phyloP scores from a whole-genome alignment of 2,888 invertebrate species.

The Pilophorus perplexus region DNA sequence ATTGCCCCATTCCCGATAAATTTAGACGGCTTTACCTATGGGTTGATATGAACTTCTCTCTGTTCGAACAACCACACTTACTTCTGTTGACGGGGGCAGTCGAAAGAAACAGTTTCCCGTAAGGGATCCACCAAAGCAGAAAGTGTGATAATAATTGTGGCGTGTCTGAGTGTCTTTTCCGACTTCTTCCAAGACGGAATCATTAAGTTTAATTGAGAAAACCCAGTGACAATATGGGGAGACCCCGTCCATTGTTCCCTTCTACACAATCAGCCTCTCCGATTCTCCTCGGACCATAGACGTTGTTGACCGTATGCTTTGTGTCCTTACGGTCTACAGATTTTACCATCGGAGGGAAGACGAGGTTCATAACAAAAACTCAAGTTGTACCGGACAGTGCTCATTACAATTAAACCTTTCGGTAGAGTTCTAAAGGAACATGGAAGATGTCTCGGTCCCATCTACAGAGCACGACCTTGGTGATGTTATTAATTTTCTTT shows the following conservation, averaged over 20 bases:
- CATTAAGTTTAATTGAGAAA: conserved; percentile 28
- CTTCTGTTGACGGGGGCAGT: no score
- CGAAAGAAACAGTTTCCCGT: background rate
- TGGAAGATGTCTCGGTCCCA: no score
- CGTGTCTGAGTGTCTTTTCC: conserved; percentile 20
- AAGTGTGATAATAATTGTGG: conserved; percentile 27
- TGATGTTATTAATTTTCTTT: conserved; percentile 6
- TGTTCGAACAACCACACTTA: no score
- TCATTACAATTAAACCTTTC: conserved; percentile 28
- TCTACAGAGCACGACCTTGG: background rate
- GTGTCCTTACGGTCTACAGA: no score
- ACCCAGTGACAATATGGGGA: conserved; percentile 26
- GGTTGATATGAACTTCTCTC: no score
- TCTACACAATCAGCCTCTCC: conserved; percentile 24
- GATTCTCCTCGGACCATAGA: no score
- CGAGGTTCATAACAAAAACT: conserved; percentile 18
- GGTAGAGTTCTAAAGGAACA: conserved; percentile 13
- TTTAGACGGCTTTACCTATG: no score
- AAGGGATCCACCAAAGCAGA: background rate
- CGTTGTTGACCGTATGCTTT: no score
- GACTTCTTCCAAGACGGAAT: background rate
- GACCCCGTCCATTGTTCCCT: conserved; percentile 20
- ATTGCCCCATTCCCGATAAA: no score
- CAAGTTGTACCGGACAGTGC: conserved; percentile 20
- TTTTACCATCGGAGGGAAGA: background rate